Conservation (phyloP, 2,888 invertebrate species). For the Pseudococcus jackbeardsleyi region DNA sequence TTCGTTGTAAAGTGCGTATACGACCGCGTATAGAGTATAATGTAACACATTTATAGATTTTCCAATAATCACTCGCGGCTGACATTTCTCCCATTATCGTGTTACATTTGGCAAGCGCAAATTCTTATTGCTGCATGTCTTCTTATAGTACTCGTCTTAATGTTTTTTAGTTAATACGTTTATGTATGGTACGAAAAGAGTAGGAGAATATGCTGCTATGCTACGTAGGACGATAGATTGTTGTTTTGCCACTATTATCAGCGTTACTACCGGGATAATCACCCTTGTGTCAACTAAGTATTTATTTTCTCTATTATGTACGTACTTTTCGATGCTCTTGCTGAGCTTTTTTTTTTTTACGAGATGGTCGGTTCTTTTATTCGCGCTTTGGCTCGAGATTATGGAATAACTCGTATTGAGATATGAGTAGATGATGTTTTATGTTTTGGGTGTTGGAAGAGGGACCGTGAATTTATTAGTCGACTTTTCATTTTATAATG, state of each 20-base stretch:
- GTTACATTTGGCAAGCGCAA: conserved; percentile 62
- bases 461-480: no score
- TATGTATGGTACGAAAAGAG: not conserved
- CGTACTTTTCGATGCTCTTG: not conserved
- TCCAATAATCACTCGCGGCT: conserved; percentile 62
- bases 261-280: conserved; percentile 59
- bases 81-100: conserved; percentile 64
- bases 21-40: conserved; percentile 34
- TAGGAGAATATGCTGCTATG: not conserved
- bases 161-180: conserved; percentile 43
- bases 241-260: conserved; percentile 59
- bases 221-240: not conserved
- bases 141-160: conserved; percentile 62
- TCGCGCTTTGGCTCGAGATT: no score
- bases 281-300: conserved; percentile 61
- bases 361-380: no score
- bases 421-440: no score
- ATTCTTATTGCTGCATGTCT: conserved; percentile 58
- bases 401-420: no score
- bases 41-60: conserved; percentile 65
- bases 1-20: not conserved
- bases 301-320: not conserved
- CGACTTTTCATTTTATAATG: no score
- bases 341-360: not conserved
- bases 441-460: no score